phyloP scores from a whole-genome alignment of 1,140 invertebrate genomes.

The Marisa cornuarietis region DNA sequence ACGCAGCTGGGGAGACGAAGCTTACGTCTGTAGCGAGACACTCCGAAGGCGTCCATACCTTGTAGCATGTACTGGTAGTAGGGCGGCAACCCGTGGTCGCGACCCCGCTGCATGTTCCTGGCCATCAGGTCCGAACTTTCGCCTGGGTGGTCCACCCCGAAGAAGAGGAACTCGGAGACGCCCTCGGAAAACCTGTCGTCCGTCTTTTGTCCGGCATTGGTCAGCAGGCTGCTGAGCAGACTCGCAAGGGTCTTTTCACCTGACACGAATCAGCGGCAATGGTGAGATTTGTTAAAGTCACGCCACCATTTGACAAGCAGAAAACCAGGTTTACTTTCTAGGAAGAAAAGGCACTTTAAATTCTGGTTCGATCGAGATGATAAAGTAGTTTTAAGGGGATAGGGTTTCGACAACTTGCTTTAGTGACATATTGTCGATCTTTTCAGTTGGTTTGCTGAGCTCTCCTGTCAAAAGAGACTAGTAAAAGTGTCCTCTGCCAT shows the following conservation, averaged over 20 bases:
- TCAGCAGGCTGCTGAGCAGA: conserved; percentile 5
- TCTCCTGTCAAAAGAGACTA: too few relatives aligned
- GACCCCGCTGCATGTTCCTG: conserved; percentile 73
- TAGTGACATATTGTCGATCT: too few relatives aligned
- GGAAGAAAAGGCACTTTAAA: too few relatives aligned
- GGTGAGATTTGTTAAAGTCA: too few relatives aligned
- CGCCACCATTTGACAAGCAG: too few relatives aligned
- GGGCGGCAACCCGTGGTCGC: conserved; percentile 85
- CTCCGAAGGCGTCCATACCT: conserved; percentile 65
- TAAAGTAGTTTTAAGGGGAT: too few relatives aligned
- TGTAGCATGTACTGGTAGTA: conserved; percentile 24
- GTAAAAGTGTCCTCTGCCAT: too few relatives aligned
- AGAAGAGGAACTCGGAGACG: conserved; percentile 15
- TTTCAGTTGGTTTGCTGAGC: too few relatives aligned
- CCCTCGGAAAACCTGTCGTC: conserved; percentile 9
- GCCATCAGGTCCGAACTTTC: conserved; percentile 63
- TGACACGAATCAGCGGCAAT: neutral
- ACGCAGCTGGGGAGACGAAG: neutral
- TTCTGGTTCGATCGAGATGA: too few relatives aligned
- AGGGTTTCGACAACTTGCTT: too few relatives aligned
- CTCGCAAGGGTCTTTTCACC: neutral
- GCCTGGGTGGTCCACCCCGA: conserved; percentile 4
- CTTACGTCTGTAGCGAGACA: conserved; percentile 72
- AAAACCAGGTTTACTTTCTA: too few relatives aligned
- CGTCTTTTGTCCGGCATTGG: neutral